phyloP scores from a whole-genome alignment of 2,797 vertebrate genomes.

The Pangasius sanitwongsei region DNA sequence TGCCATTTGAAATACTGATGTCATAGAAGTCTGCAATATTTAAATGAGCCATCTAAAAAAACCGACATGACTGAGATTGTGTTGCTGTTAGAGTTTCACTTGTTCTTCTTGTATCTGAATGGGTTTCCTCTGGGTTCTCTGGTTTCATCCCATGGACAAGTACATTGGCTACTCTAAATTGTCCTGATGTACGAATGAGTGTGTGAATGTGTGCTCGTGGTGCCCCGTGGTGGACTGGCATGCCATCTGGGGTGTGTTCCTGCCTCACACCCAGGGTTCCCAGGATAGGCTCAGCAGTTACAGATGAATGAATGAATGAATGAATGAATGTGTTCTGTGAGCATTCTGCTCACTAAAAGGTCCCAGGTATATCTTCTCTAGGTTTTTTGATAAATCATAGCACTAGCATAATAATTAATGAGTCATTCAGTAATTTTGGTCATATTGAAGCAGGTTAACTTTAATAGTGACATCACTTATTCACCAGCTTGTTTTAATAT shows the following conservation, averaged over 20 bases:
- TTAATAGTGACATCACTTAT: not conserved
- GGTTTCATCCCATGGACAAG: not conserved
- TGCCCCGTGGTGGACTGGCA: not conserved
- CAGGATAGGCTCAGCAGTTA: not conserved
- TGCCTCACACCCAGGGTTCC: not conserved
- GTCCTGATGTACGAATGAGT: not conserved
- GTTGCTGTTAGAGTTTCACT: not conserved
- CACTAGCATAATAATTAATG: not conserved
- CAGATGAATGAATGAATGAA: not conserved
- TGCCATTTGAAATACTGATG: not conserved
- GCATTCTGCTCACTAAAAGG: not conserved
- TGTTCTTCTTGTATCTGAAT: not conserved
- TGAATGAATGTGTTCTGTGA: not conserved
- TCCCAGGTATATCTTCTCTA: not conserved
- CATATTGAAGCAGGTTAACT: not conserved
- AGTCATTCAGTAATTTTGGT: not conserved
- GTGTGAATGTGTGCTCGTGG: not conserved
- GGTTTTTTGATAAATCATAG: not conserved
- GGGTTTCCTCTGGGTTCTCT: not conserved
- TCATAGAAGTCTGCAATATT: not conserved
- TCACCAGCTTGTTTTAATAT: not conserved
- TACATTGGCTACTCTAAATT: not conserved
- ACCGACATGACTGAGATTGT: not conserved
- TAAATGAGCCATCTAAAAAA: not conserved
- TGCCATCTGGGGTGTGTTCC: not conserved